Percentiles rank a stretch among this genome's conserved stretches.
Conservation (phyloP, 2,888 invertebrate species). For the Perdita meconis region DNA sequence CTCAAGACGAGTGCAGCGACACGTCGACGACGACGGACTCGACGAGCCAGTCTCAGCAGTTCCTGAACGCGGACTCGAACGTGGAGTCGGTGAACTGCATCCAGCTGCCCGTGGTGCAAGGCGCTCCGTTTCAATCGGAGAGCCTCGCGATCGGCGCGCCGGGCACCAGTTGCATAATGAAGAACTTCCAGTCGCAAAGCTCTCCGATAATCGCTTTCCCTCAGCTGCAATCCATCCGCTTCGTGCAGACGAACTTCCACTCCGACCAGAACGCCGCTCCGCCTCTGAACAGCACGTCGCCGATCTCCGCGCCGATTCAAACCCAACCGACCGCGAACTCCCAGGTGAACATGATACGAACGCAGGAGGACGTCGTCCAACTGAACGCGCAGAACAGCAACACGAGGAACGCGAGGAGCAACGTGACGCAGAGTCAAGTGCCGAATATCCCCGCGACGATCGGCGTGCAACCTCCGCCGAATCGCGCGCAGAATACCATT, state of each 20-base stretch:
- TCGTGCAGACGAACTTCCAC: constrained; percentile 81
- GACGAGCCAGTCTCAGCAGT: constrained; percentile 71
- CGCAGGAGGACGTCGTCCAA: constrained; percentile 77
- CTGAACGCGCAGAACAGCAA: constrained; percentile 71
- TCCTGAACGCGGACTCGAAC: constrained; percentile 69
- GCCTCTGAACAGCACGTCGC: constrained; percentile 53
- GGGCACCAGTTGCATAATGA: constrained; percentile 78
- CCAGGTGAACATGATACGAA: constrained; percentile 76
- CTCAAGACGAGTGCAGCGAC: constrained; percentile 79
- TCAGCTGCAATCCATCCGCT: constrained; percentile 81
- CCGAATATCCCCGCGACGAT: constrained; percentile 69
- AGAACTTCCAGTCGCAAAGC: constrained; percentile 79
- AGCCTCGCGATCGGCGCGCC: constrained; percentile 73
- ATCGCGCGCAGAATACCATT: constrained; percentile 76
- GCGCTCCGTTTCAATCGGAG: constrained; percentile 76
- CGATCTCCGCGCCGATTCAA: constrained; percentile 68
- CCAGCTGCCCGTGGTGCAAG: constrained; percentile 78
- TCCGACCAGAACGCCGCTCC: constrained; percentile 69
- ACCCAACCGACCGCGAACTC: constrained; percentile 67
- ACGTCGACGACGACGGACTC: constrained; percentile 77
- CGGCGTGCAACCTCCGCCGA: constrained; percentile 72
- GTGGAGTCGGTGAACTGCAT: constrained; percentile 78
- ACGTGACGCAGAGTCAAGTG: constrained; percentile 60
- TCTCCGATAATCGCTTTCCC: constrained; percentile 81
- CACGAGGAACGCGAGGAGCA: constrained; percentile 58